Evolutionary conservation across 2,797 vertebrate genomes (phyloP).

Genomic region (Trematomus bernacchii): DNA sequence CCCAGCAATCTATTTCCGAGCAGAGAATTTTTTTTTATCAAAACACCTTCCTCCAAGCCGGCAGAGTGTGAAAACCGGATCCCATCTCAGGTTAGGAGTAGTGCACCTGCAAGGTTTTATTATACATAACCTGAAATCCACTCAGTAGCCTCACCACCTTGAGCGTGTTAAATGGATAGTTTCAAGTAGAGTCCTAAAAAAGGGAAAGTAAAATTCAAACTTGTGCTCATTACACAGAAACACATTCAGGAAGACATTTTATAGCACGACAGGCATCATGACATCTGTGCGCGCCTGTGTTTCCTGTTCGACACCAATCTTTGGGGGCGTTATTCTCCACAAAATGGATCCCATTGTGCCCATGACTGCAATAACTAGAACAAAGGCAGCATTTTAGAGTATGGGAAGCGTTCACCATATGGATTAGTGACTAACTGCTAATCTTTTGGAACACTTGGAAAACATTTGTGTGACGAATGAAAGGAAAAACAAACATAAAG

Average conservation of each 20-base stretch:
- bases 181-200: constrained; percentile 22
- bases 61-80: constrained; percentile 43
- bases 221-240: constrained; percentile 18
- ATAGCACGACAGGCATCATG: constrained; percentile 7
- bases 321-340: constrained; percentile 15
- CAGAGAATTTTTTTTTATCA: constrained; percentile 51
- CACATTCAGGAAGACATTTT: constrained; percentile 23
- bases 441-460: constrained; percentile 14
- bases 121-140: constrained; percentile 51
- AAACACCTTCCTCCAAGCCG: constrained; percentile 51
- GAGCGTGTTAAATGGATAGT: constrained; percentile 32
- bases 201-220: constrained; percentile 21
- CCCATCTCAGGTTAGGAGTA: constrained; percentile 32
- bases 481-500: background rate
- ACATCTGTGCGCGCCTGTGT: constrained; percentile 18
- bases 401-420: constrained; percentile 20
- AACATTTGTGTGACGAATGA: constrained; percentile 19
- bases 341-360: constrained; percentile 14
- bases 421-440: constrained; percentile 28
- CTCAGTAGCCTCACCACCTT: constrained; percentile 31
- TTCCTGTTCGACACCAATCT: constrained; percentile 3
- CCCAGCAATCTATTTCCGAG: constrained; percentile 67
- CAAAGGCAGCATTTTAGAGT: constrained; percentile 14
- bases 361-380: constrained; percentile 25
- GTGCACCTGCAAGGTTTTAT: constrained; percentile 42